Conservation (phyloP, 2,888 invertebrate genomes). For the Drosophila imparisetae region DNA sequence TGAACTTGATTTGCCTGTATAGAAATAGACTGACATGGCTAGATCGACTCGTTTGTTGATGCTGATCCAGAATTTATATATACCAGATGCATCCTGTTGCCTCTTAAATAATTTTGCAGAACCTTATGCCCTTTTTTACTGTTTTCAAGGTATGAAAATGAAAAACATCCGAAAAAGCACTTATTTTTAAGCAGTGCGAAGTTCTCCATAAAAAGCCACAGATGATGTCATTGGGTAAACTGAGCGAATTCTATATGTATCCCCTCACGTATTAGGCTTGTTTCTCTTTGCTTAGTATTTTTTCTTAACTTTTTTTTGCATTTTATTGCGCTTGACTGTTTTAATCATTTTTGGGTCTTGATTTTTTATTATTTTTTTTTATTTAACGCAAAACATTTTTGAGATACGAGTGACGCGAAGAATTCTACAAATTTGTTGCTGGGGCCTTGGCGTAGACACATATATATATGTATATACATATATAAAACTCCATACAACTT, state of each 20-base stretch:
- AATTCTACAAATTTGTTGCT: slow-evolving; percentile 46
- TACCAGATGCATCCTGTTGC: background rate
- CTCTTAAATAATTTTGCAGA: background rate
- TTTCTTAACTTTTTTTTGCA: slow-evolving; percentile 49
- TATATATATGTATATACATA: background rate
- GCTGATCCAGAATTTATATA: background rate
- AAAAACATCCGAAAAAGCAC: slow-evolving; percentile 29
- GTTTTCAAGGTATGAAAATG: slow-evolving; percentile 1
- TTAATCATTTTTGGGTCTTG: slow-evolving; percentile 57
- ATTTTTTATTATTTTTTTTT: slow-evolving; percentile 2
- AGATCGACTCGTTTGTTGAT: background rate
- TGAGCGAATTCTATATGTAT: slow-evolving; percentile 62
- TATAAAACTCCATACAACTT: slow-evolving; percentile 35
- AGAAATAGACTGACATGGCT: background rate
- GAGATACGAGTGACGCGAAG: slow-evolving; percentile 48
- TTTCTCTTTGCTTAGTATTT: slow-evolving; percentile 53
- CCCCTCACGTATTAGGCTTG: slow-evolving; percentile 56
- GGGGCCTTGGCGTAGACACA: background rate
- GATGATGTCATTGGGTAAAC: slow-evolving; percentile 69
- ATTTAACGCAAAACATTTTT: slow-evolving; percentile 66
- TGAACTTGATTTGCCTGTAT: background rate
- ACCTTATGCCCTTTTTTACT: background rate
- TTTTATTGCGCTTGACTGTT: slow-evolving; percentile 62
- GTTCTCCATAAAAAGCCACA: slow-evolving; percentile 36
- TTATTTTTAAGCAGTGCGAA: slow-evolving; percentile 30